Base-by-base conservation (phyloP, 2,888 invertebrate genomes). In the Trichopoda pennipes region DNA sequence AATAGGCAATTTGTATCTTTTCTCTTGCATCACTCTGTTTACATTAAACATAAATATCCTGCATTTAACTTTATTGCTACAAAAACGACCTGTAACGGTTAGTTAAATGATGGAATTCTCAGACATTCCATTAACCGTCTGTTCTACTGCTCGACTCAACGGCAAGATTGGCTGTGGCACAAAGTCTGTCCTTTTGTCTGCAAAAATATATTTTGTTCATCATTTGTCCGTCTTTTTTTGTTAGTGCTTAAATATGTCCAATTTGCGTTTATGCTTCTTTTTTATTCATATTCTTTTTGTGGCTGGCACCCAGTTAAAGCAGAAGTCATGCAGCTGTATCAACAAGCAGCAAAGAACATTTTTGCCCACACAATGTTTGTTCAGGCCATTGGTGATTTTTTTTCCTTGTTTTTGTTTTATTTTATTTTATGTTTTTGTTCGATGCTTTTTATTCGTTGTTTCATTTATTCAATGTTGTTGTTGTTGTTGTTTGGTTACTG, bases 361-460 rank as follows among this genome's bases (percentile, higher is more conserved):
- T 74, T 79, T 82, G 75, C 82, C 82, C 82, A 82, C 82, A 82
- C 82, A 73, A 79, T 82, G 79, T 82, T 82, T 82, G 79, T 79
- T 82, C 75, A 82, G 79, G 79, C 72, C 82, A 82, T 72, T 75
- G 72, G 63, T 73, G 68, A 68, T 4, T 28, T 28, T 28, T 28
- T 28, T 28, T 28, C n/a, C n/a, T n/a, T n/a, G n/a, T n/a, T n/a
- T n/a, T n/a, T n/a, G n/a, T n/a, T n/a, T n/a, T n/a, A n/a, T 68
- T 73, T 49, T 68, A 7, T 47, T 47, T 47, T 17, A 3, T 47
- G 7, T 47, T 10, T 53, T 73, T 42, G 64, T 49, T 21, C 56
- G 49, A n/a, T 55, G n/a, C 47, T 61, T 70, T 58, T 70, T 17
- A 49, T 72, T 17, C n/a, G 28, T n/a, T 56, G 38, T 12, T 16